phyloP scores from a whole-genome alignment of 2,113 vertebrate genomes.

The Macaca fascicularis region T2T-MFA8v1.1 NC_088379.1:193921501-193922000 shows the following conservation, averaged over 20 bases:
- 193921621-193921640: neutral
- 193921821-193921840: neutral
- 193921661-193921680: too few species aligned
- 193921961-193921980: neutral
- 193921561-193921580: too few species aligned
- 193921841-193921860: neutral
- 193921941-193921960: neutral
- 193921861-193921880: neutral
- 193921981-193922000: neutral
- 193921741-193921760: too few species aligned
- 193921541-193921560: neutral
- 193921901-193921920: neutral
- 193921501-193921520: neutral
- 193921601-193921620: neutral
- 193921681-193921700: too few species aligned
- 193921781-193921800: neutral
- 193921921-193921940: neutral
- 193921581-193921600: neutral
- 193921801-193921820: neutral
- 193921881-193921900: neutral
- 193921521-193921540: neutral
- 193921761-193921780: rapidly evolving
- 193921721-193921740: neutral
- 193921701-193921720: neutral
- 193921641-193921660: neutral